Evolutionary conservation across 2,113 vertebrate genomes (phyloP), one percentile per base, ranked within the genome.

Genomic region (Odocoileus hemionus): DNA sequence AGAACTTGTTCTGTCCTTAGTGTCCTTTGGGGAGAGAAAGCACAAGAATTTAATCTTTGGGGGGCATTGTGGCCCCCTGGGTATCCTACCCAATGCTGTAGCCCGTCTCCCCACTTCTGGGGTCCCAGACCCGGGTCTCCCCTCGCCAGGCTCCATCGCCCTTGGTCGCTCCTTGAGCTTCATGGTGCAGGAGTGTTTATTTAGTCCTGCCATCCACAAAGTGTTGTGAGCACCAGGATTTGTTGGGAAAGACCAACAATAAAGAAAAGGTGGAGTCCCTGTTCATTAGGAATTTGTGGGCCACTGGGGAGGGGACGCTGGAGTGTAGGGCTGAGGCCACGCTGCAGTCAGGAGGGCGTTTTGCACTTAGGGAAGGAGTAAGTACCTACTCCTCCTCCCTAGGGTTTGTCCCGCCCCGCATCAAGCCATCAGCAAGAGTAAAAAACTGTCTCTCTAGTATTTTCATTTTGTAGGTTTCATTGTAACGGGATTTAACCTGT

Each of bases 401-500:
- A 0, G 5, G 11, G 33, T 3, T 36, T 50, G 3, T 28, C 67
- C 6, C 1, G 1, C 52, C 12, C 1, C 1, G 1, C 0, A 0
- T 33, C 43, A 3, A 4, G 61, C 55, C 36, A 1, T 21, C 87
- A 83, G 45, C 67, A 84, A 13, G 36, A 39, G 43, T 36, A 91
- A 39, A 2, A 61, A 43, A n/a, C 36, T 11, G 7, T n/a, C 84
- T 87, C 52, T 36, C 12, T 50, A 15, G 11, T 1, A 30, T 33
- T 95, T 94, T 82, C 25, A 52, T 60, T 91, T 80, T 78, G 8
- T 47, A 64, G 21, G 76, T 91, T 89, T 94, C 58, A 89, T 45
- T 58, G 85, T 98, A 97, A 94, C 92, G 96, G 97, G 98, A 98
- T 98, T 98, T 98, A 92, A 97, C 97, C 94, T 98, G 90, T 90